Evolutionary conservation across 2,888 invertebrate genomes (phyloP).

Genomic region (Erebia palarica): DNA sequence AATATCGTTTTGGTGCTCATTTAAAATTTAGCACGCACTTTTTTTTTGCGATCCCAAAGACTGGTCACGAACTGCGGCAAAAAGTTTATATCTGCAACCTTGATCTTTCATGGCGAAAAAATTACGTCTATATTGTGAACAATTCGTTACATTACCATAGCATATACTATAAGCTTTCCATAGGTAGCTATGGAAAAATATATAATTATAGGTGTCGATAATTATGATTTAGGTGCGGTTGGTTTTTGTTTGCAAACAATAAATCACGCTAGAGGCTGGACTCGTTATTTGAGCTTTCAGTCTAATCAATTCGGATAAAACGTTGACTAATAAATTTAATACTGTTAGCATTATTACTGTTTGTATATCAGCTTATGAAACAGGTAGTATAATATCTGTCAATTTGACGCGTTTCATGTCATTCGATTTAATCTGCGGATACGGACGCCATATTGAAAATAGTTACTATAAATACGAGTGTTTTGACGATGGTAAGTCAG

Average conservation of each 20-base stretch:
- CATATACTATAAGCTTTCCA: no score
- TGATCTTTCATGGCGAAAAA: conserved; percentile 76
- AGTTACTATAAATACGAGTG: no score
- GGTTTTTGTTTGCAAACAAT: conserved; percentile 33
- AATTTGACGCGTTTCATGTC: no score
- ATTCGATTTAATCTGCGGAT: no score
- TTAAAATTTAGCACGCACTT: conserved; percentile 71
- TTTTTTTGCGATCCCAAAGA: conserved; percentile 63
- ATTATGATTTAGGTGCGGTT: conserved; percentile 34
- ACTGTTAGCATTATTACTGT: no score
- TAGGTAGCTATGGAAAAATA: conserved; percentile 32
- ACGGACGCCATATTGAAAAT: no score
- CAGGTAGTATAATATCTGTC: no score
- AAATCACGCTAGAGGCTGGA: conserved; percentile 9
- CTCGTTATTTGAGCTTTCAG: conserved; percentile 9
- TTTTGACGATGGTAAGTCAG: no score
- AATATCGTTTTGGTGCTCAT: conserved; percentile 64
- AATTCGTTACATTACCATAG: conserved; percentile 40
- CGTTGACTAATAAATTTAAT: not conserved
- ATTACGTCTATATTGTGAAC: conserved; percentile 56
- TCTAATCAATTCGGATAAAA: not conserved
- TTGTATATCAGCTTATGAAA: no score
- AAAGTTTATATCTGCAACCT: conserved; percentile 74
- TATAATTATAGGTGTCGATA: conserved; percentile 37
- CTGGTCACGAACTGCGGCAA: conserved; percentile 76